Base-by-base conservation (phyloP, 2,888 invertebrate genomes). In the Alviniconcha strummeri region DNA sequence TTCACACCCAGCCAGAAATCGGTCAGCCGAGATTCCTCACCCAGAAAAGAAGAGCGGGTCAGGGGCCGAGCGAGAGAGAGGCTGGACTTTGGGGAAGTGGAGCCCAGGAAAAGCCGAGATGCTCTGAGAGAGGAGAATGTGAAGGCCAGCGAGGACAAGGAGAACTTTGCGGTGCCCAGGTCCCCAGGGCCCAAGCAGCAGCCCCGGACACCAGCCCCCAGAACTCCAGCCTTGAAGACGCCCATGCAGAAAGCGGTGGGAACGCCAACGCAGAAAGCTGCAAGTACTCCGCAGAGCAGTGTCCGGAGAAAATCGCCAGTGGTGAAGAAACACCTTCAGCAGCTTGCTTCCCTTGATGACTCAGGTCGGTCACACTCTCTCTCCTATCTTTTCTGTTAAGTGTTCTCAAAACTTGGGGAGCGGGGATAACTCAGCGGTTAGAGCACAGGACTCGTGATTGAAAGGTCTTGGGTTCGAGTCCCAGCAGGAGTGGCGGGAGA, bases 51-150 rank as follows among this genome's bases (percentile, higher is more conserved):
- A 15, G 84, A 84, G 74, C 75, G 84, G 4, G 84, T 84, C 19
- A 88, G 87, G 82, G 88, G 89, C 57, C 86, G 89, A 5, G 90
- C 90, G 0, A 83, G 90, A 83, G 90, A 91, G 82, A 88, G 89
- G 82, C 87, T 91, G 9, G 87, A 88, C 69, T 91, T 91, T 84
- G 88, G 88, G 11, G 88, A 87, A 9, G 17, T 72, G 15, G 67
- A 57, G 82, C 88, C n/a, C 15, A 64, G 78, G 64, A 78, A 52
- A 67, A 77, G 84, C 36, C 83, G 83, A 69, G 79, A 84, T 8
- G 6, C 72, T 17, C 36, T 17, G n/a, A 80, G 52, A 60, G 83
- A 76, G 71, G 80, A 82, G 9, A 17, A 55, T 13, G 57, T 67
- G 57, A 72, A 74, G 52, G 15, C 54, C 19, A 17, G 3, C n/a